Base-by-base conservation (phyloP, 2,113 vertebrate species). In the Pipra filicauda region DNA sequence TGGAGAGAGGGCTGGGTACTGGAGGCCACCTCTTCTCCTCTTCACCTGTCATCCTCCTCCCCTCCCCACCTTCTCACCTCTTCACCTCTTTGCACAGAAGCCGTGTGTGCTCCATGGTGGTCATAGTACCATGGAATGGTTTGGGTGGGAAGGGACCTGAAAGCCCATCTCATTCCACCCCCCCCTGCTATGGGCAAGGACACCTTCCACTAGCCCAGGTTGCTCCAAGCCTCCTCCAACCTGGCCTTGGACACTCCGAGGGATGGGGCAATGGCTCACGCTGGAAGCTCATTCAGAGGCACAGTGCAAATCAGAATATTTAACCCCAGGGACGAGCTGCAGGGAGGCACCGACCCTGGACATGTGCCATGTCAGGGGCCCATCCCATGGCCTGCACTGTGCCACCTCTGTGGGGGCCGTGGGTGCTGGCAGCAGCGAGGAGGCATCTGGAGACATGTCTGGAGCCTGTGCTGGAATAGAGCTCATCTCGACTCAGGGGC, bases 371-470 rank as follows among this genome's bases (percentile, higher is more conserved):
- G 75, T 31, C 67, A 26, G 49, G 41, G 39, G 33, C 44, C 15
- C 44, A 1, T 5, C 20, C 37, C 37, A 5, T 28, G 26, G 35
- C 26, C 58, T 41, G 59, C 37, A 28, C 37, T 62, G 24, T 41
- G 61, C 37, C 27, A 4, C 24, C 52, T 58, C 6, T 2, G 48
- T 1, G 0, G 46, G 54, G 26, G 66, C 55, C 28, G 58, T 1
- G 39, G 58, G 67, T 12, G 16, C 35, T 2, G 23, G 61, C 5
- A 5, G 58, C 51, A 10, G 43, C 0, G 5, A 1, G 2, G 52
- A 3, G 22, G 6, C 67, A 12, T 2, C 31, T 0, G 0, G 67
- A 41, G 27, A 31, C 0, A 0, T 37, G 43, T 7, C 49, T 24
- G 57, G 28, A 51, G 31, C 52, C 15, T 1, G 6, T 4, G 7